These are phyloP conservation scores for Ranitomeya imitator DNA, from an alignment of 2,113 vertebrate species.

Conservation along the genomic window DNA sequence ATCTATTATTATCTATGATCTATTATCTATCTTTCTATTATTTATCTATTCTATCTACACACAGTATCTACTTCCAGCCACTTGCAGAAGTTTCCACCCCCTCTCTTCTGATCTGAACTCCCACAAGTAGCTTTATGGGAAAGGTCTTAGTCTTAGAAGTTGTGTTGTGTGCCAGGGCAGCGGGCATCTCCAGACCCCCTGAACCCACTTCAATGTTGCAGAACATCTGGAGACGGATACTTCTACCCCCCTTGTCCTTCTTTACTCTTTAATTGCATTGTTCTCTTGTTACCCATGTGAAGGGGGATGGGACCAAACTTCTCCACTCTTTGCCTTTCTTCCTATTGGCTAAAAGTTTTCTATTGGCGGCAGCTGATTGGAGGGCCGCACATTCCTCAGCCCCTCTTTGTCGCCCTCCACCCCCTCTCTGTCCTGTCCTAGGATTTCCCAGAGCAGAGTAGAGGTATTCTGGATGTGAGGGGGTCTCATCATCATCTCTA, in stretches of 20 bases:
- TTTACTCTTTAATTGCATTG: constrained; percentile 49
- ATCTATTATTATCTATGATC: no score
- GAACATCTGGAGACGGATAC: constrained; percentile 50
- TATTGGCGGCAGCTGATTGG: constrained; percentile 46
- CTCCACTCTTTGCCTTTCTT: background rate
- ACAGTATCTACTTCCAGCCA: background rate
- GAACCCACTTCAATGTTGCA: constrained; percentile 22
- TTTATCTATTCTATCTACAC: background rate
- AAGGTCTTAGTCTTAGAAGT: background rate
- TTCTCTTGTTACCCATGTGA: constrained; percentile 47
- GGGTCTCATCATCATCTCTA: constrained; percentile 15
- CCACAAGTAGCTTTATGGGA: background rate
- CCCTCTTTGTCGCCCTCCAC: background rate
- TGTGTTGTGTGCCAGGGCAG: background rate
- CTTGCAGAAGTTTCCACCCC: background rate
- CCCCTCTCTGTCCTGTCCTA: background rate
- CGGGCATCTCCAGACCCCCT: background rate
- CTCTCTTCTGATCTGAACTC: background rate
- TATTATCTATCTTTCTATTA: background rate
- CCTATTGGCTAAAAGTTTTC: constrained; percentile 55
- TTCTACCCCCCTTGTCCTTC: background rate
- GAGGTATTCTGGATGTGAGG: constrained; percentile 24
- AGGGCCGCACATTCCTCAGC: constrained; percentile 17
- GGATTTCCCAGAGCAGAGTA: constrained; percentile 24
- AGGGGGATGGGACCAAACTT: constrained; percentile 33